Evolutionary conservation across 2,113 vertebrate genomes (phyloP).

Genomic region (Rhynchomys soricoides): DNA sequence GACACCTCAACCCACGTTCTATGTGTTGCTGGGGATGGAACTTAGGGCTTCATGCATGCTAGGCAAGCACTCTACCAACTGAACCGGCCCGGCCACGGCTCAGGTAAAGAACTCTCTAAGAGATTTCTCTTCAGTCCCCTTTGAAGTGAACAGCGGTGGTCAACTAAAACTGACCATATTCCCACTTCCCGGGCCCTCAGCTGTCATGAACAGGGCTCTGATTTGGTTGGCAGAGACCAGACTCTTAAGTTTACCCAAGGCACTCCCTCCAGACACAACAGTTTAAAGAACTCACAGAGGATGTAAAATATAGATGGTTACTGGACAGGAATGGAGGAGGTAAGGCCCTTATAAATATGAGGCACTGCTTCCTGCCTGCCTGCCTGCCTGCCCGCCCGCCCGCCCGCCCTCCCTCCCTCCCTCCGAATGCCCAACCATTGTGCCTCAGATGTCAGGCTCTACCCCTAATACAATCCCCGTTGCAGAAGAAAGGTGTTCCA

Average conservation of each 20-base stretch:
- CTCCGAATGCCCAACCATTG: not conserved
- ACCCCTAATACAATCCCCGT: not conserved
- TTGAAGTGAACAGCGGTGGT: not conserved
- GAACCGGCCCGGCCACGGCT: not conserved
- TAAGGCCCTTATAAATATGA: not conserved
- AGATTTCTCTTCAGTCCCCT: conserved; percentile 19
- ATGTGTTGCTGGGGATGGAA: not conserved
- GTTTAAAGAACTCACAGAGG: not conserved
- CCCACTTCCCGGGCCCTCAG: not conserved
- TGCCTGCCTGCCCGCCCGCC: no score
- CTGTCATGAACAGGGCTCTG: not conserved
- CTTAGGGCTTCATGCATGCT: not conserved
- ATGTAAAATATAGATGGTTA: not conserved
- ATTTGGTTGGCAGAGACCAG: conserved; percentile 27
- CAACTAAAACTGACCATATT: not conserved
- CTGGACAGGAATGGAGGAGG: not conserved
- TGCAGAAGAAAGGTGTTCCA: not conserved
- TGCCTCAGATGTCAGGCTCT: conserved; percentile 31
- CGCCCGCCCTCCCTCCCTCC: not conserved
- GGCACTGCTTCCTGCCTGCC: not conserved
- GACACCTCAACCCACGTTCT: not conserved
- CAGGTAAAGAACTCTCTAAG: not conserved
- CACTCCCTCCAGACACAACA: not conserved
- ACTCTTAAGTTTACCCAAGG: not conserved
- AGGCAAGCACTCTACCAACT: not conserved